Evolutionary conservation across 2,113 vertebrate species (phyloP), one percentile per base, ranked within the genome.

Genomic region (Anhinga anhinga): DNA sequence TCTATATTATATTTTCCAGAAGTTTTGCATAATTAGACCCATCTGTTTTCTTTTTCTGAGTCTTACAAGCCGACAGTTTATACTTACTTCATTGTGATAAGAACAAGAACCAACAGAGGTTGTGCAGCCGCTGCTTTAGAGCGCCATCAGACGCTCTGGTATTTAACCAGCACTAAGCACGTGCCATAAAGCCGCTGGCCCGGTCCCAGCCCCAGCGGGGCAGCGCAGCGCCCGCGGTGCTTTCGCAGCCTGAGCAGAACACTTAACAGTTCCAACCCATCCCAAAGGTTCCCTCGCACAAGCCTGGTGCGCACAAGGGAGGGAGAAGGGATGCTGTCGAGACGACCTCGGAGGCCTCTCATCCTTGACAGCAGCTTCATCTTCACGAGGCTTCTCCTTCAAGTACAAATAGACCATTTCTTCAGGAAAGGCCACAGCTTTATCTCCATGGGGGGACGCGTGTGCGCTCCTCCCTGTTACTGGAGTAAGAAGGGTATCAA

Each of bases 361-460:
- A 18, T 9, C 59, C 63, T 23, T 16, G 5, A 20, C 0, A 36
- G 29, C 49, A 23, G 15, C 55, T 49, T 62, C 47, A 69, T 5
- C 42, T 42, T 38, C 49, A 7, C 5, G 0, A 16, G 21, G 29
- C 36, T 61, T n/a, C 71, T 49, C 23, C 59, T 2, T 11, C 13
- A 7, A 30, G 47, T 22, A 56, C 15, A 23, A 13, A 15, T 5
- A 22, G 34, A 29, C 53, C 25, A 34, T 44, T 56, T 23, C 47
- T 67, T 25, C 40, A 29, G 34, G 25, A 34, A 25, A 13, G 13
- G 27, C 13, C 67, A 47, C 45, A 34, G 18, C 7, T 49, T 30
- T 30, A 10, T 5, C 13, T 25, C 0, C n/a, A 5, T 0, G 1
- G 34, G 53, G 36, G 18, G 12, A 22, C 1, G 9, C 2, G 19